Evolutionary conservation across 2,113 vertebrate genomes (phyloP).

Genomic region (Tympanuchus pallidicinctus): DNA sequence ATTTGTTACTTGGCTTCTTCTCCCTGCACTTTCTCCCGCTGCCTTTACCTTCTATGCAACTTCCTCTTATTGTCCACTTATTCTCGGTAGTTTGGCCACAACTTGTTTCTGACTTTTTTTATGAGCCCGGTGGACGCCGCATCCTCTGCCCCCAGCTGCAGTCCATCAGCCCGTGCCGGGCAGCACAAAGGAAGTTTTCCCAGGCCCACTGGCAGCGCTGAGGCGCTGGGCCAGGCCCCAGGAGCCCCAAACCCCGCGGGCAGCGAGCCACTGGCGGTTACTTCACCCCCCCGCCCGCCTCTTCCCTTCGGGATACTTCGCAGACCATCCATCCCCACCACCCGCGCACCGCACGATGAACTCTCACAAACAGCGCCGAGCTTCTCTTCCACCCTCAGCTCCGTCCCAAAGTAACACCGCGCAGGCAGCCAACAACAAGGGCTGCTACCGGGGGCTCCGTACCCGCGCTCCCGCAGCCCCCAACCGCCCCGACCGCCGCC

Average conservation of each 20-base stretch:
- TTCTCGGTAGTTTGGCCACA: not conserved
- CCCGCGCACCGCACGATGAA: too few species aligned
- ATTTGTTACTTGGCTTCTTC: not conserved
- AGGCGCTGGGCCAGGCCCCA: too few species aligned
- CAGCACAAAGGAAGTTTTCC: not conserved
- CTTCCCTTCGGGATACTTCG: too few species aligned
- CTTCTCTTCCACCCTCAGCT: too few species aligned
- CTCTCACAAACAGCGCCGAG: too few species aligned
- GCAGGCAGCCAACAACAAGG: too few species aligned
- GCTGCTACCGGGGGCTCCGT: too few species aligned
- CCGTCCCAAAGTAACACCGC: too few species aligned
- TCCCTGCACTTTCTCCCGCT: not conserved
- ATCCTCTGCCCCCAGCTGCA: not conserved
- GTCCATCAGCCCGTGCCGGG: not conserved
- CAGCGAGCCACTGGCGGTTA: too few species aligned
- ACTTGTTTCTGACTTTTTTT: not conserved
- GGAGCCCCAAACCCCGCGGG: not conserved
- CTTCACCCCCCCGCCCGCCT: not conserved
- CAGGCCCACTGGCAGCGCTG: not conserved
- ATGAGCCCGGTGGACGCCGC: not conserved
- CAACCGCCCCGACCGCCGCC: too few species aligned
- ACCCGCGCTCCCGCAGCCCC: too few species aligned
- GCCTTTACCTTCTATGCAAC: not conserved
- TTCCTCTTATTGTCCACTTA: not conserved
- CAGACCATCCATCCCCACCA: too few species aligned